A percentile compares a stretch with the other conserved stretches of the same genome.
Evolutionary conservation across 2,888 invertebrate species (phyloP).

Genomic region (Oeneis ivallda): DNA sequence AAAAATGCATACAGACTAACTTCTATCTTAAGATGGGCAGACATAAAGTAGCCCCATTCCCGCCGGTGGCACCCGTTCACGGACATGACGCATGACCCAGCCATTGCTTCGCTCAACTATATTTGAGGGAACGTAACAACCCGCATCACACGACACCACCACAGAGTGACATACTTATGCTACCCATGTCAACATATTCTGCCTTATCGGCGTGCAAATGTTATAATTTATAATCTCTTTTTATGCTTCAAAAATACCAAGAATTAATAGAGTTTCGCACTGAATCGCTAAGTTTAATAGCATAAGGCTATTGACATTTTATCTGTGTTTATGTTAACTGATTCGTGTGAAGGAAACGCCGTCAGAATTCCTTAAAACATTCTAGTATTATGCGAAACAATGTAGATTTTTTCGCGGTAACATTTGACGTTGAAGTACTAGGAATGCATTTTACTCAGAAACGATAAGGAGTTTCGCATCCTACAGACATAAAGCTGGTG

Average conservation of each 20-base stretch:
- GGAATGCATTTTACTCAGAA: conserved; percentile 71
- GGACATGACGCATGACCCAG: no score
- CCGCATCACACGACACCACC: no score
- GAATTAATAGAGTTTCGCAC: background rate
- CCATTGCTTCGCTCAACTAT: no score
- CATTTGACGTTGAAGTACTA: conserved; percentile 50
- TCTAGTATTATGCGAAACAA: conserved; percentile 44
- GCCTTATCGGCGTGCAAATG: no score
- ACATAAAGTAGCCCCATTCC: no score
- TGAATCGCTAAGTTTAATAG: background rate
- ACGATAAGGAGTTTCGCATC: conserved; percentile 70
- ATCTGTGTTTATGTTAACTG: conserved; percentile 11
- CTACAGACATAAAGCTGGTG: conserved; percentile 68
- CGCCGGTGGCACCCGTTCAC: no score
- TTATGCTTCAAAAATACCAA: background rate
- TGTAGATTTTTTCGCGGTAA: conserved; percentile 45
- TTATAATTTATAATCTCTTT: no score
- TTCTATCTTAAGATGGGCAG: no score
- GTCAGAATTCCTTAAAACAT: conserved; percentile 27
- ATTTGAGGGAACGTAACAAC: no score
- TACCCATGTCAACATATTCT: no score
- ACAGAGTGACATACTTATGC: no score
- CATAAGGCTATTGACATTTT: conserved; percentile 12
- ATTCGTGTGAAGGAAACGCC: conserved; percentile 24
- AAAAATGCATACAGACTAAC: no score